Percentiles rank a stretch among this genome's conserved stretches.
phyloP scores from a whole-genome alignment of 2,888 invertebrate species.

The Mylabris sibirica region DNA sequence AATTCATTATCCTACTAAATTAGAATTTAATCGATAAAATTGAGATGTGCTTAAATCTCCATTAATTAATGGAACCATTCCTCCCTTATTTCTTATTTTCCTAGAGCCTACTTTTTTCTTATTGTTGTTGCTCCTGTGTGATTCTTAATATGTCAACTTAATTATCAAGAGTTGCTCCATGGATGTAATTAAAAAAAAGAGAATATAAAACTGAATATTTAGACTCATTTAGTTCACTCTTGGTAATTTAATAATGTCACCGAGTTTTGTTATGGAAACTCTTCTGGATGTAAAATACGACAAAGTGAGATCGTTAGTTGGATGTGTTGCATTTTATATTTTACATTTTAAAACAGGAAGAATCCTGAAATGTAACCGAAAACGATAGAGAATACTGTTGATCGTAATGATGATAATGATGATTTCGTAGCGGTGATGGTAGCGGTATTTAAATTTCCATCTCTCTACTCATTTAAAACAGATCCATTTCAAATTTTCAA shows the following conservation, averaged over 20 bases:
- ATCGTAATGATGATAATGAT: not conserved
- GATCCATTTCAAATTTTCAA: conserved; percentile 40
- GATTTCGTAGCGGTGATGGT: conserved; percentile 21
- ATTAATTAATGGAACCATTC: no score
- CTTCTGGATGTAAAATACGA: not conserved
- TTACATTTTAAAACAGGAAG: not conserved
- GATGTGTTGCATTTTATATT: no score
- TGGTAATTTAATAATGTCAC: conserved; percentile 21
- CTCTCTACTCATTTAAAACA: conserved; percentile 37
- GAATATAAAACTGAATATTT: not conserved
- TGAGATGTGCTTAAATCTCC: no score
- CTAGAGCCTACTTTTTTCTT: no score
- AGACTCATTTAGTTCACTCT: conserved; percentile 15
- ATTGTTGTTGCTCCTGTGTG: not conserved
- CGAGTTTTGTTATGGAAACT: conserved; percentile 17
- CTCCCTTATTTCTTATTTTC: not conserved
- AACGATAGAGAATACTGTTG: not conserved
- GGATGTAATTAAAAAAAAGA: not conserved
- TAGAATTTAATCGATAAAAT: no score
- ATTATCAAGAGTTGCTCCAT: not conserved
- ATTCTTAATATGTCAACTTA: not conserved
- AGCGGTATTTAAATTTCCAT: conserved; percentile 47
- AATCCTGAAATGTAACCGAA: not conserved
- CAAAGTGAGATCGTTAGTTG: not conserved
- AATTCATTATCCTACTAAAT: not conserved